phyloP scores from a whole-genome alignment of 2,797 vertebrate species.

The Pipistrellus nathusii region DNA sequence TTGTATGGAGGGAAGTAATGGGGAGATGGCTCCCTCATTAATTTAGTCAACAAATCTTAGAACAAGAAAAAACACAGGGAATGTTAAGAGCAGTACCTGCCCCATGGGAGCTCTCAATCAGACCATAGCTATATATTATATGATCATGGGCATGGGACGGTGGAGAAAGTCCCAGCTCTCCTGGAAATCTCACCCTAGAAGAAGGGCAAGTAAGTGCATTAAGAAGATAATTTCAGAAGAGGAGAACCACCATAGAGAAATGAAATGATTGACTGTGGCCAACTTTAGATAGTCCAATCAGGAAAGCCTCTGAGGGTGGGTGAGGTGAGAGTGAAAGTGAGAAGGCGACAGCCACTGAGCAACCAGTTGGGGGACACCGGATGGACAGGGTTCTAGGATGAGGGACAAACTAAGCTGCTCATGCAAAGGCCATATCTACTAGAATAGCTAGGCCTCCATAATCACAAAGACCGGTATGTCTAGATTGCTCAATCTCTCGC shows the following conservation, averaged over 20 bases:
- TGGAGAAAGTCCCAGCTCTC: not conserved
- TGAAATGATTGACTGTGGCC: slow-evolving; percentile 1
- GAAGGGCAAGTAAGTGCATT: not conserved
- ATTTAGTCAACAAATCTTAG: slow-evolving; percentile 14
- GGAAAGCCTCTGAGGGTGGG: not conserved
- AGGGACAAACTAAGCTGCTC: not conserved
- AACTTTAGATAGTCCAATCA: not conserved
- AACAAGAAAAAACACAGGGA: not conserved
- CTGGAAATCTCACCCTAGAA: not conserved
- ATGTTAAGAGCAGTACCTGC: not conserved
- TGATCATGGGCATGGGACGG: not conserved
- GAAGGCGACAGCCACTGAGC: not conserved
- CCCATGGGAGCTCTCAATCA: not conserved
- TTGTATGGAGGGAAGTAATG: not conserved
- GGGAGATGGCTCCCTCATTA: not conserved
- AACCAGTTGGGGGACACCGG: fast-evolving
- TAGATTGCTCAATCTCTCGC: not conserved
- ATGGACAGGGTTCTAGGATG: not conserved
- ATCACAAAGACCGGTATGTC: not conserved
- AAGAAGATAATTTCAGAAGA: not conserved
- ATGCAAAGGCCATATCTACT: not conserved
- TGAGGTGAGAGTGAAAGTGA: not conserved
- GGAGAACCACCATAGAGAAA: not conserved
- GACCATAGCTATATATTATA: not conserved
- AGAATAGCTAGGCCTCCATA: not conserved